Evolutionary conservation across 2,888 invertebrate genomes (phyloP), one percentile per base, ranked within the genome.

Genomic region (Amphipoea lucens): DNA sequence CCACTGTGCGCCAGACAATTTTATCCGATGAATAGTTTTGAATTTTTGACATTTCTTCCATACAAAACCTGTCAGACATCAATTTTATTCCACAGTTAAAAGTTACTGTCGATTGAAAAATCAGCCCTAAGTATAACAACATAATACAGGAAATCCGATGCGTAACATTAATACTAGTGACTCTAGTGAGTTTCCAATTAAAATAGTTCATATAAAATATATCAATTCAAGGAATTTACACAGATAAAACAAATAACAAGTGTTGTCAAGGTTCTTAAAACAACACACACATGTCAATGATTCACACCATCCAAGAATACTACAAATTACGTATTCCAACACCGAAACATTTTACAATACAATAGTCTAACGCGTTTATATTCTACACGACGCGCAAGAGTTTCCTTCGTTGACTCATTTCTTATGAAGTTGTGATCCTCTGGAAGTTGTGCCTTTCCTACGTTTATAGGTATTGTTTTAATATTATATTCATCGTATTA

Each of bases 381-480:
- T 95, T 94, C 94, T 84, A 90, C 86, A 87, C 90, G 36, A 81
- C 82, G 82, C 85, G 76, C 87, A 78, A 68, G 85, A 80, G 92
- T 95, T 95, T 95, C 94, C 95, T 95, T 90, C 89, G 91, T 90
- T 92, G 92, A 93, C 72, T 93, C 92, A 92, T 90, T 90, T 90
- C 88, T 82, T 69, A 74, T 78, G 74, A 84, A 77, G 60, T 65
- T 74, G 70, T 76, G 72, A 67, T 79, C 67, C 74, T 69, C 67
- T 78, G 74, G 81, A 81, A 77, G 75, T 76, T 17, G 51, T 79
- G 40, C n/a, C 73, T 88, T 86, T 79, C 76, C 67, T 67, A 75
- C 42, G n/a, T 78, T 66, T 84, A 45, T 51, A 60, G 6, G 0
- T 51, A 65, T 60, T 5, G 42, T 67, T 67, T 77, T n/a, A 29